Evolutionary conservation across 2,797 vertebrate species (phyloP).

Genomic region (Arnoldichthys spilopterus): DNA sequence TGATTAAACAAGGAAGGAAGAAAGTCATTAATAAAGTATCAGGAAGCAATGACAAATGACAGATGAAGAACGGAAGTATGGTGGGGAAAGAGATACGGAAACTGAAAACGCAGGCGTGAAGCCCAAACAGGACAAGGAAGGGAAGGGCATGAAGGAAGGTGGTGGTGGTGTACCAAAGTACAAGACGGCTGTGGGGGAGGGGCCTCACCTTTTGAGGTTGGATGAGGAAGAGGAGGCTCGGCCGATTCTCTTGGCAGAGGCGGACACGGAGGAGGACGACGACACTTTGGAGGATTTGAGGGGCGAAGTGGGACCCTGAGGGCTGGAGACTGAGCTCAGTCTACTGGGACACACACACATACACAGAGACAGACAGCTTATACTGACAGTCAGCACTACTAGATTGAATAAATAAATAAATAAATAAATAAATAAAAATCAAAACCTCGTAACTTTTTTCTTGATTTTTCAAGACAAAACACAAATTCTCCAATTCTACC

Average conservation of each 20-base stretch:
- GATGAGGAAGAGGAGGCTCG: slow-evolving; percentile 74
- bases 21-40: not conserved
- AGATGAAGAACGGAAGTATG: not conserved
- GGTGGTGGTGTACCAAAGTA: slow-evolving; percentile 50
- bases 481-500: too few relatives aligned
- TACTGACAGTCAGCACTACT: not conserved
- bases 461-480: too few relatives aligned
- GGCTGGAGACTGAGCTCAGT: slow-evolving; percentile 70
- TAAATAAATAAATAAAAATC: too few relatives aligned
- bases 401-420: not conserved
- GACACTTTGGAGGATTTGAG: slow-evolving; percentile 86
- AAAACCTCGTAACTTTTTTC: too few relatives aligned
- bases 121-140: not conserved
- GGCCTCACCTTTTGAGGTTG: slow-evolving; percentile 84
- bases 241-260: slow-evolving; percentile 84
- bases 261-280: slow-evolving; percentile 75
- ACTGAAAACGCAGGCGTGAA: slow-evolving; percentile 48
- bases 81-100: not conserved
- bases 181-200: not conserved
- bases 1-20: not conserved
- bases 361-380: not conserved
- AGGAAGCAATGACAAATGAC: not conserved
- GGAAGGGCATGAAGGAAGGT: slow-evolving; percentile 57
- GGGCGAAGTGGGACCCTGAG: slow-evolving; percentile 77
- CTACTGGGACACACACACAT: slow-evolving; percentile 65